Conservation (phyloP, 2,797 vertebrate species). For the Diceros bicornis region DNA sequence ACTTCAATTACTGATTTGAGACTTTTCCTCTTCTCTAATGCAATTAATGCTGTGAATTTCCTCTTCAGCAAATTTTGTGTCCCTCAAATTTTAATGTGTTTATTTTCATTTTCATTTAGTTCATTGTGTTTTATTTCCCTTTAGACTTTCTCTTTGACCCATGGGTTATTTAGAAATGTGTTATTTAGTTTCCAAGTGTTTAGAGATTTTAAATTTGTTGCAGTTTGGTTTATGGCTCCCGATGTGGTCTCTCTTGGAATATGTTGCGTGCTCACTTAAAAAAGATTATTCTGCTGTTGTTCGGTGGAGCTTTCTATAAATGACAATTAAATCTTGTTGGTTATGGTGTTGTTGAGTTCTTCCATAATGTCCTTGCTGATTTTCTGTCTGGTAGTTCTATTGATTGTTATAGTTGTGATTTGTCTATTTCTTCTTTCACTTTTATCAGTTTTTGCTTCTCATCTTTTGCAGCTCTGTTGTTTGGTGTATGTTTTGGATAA, state of each 20-base stretch:
- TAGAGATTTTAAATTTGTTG: not conserved
- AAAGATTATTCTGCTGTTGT: not conserved
- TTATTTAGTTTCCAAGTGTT: not conserved
- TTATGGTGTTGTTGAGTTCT: not conserved
- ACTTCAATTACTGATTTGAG: not conserved
- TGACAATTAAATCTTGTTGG: not conserved
- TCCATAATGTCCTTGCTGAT: not conserved
- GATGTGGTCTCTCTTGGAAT: not conserved
- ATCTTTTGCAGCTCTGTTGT: not conserved
- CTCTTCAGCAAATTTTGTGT: not conserved
- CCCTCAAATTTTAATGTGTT: not conserved
- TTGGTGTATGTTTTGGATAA: not conserved
- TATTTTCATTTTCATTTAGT: constrained; percentile 14
- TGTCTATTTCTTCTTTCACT: not conserved
- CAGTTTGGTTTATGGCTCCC: not conserved
- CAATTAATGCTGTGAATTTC: not conserved
- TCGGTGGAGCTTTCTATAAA: not conserved
- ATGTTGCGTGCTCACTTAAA: not conserved
- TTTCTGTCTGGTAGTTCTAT: not conserved
- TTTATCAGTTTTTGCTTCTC: not conserved
- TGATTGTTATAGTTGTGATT: not conserved
- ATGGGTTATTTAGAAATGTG: not conserved
- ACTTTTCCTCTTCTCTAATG: not conserved
- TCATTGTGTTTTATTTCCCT: not conserved
- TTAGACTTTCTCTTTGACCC: not conserved